Evolutionary conservation across 2,888 invertebrate genomes (phyloP).

Genomic region (Anthrax anthrax): DNA sequence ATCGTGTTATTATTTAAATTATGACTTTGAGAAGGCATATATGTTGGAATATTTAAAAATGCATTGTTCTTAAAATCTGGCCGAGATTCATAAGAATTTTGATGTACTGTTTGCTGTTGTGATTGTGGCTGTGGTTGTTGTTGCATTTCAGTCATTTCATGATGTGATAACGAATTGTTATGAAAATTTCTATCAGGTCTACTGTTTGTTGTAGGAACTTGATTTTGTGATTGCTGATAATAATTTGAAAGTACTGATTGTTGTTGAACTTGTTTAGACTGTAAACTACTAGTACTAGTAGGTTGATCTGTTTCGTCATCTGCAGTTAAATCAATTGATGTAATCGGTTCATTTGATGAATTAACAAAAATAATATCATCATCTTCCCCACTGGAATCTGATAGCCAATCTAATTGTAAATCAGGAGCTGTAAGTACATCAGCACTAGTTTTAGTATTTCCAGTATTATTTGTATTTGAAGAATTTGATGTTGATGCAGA

Average conservation of each 20-base stretch:
- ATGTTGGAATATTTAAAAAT: too few species aligned
- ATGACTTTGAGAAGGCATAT: too few species aligned
- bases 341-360: slow-evolving; percentile 34
- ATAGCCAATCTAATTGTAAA: slow-evolving; percentile 62
- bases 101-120: neutral
- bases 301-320: slow-evolving; percentile 36
- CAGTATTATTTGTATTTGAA: neutral
- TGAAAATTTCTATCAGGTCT: neutral
- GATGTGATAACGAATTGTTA: neutral
- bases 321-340: slow-evolving; percentile 41
- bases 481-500: neutral
- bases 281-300: neutral
- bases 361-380: slow-evolving; percentile 42
- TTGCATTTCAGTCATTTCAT: neutral
- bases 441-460: neutral
- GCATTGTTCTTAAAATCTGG: too few species aligned
- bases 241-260: neutral
- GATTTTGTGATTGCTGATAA: neutral
- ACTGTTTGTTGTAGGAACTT: neutral
- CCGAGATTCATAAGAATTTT: neutral
- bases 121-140: neutral
- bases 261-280: neutral
- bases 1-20: too few species aligned
- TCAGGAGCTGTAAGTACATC: slow-evolving; percentile 52
- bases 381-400: slow-evolving; percentile 44